Conservation (phyloP, 53 echinoderm and acorn worm species). For the Astropecten irregularis region DNA sequence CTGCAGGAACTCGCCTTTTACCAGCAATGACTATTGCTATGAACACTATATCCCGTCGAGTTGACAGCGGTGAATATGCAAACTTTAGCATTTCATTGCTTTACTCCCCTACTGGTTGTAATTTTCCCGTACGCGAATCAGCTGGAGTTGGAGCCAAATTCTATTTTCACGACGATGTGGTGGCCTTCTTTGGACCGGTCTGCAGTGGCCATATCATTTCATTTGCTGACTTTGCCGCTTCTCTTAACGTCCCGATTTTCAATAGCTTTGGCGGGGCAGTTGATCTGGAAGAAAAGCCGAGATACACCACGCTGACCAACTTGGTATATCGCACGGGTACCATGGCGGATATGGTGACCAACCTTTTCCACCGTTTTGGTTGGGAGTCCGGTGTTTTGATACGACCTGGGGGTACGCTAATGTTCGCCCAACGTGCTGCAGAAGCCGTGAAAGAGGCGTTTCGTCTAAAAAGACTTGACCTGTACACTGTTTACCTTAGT, state of each 20-base stretch:
- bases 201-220: constrained; percentile 62
- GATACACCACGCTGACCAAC: constrained; percentile 57
- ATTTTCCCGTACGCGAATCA: neutral
- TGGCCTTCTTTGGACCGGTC: constrained; percentile 79
- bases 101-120: constrained; percentile 14
- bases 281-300: constrained; percentile 56
- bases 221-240: constrained; percentile 59
- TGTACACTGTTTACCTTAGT: neutral
- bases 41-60: constrained; percentile 58
- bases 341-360: neutral
- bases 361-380: neutral
- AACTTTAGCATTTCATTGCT: constrained; percentile 59
- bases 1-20: constrained; percentile 10
- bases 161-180: constrained; percentile 38
- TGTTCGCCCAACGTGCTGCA: neutral
- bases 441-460: neutral
- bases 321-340: neutral
- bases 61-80: constrained; percentile 50
- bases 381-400: constrained; percentile 3
- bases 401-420: neutral
- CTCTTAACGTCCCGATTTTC: constrained; percentile 69
- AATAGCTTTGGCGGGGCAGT: constrained; percentile 8
- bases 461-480: neutral
- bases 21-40: constrained; percentile 60
- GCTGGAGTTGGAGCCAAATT: constrained; percentile 17